These are phyloP conservation scores for Brachionus rubens DNA, from an alignment of 1,140 invertebrate genomes.

Conservation along the genomic window DNA sequence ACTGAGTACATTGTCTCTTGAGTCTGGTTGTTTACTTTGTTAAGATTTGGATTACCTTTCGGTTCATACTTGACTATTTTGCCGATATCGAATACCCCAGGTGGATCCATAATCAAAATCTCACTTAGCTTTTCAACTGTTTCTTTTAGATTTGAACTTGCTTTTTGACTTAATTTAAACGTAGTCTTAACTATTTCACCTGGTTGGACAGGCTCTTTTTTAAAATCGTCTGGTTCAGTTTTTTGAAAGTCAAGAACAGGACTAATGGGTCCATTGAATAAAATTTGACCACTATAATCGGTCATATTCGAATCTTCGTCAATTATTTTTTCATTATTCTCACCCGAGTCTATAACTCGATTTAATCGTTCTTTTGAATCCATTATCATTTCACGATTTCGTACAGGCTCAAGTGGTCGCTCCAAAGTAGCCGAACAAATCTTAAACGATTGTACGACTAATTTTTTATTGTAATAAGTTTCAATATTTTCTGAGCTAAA, in stretches of 20 bases:
- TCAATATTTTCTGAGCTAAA: not conserved
- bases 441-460: not conserved
- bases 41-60: not conserved
- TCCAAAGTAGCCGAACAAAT: not conserved
- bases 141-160: not conserved
- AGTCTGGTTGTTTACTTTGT: not conserved
- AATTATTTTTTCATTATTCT: not conserved
- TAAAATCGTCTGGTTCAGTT: not conserved
- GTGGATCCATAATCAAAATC: conserved; percentile 5
- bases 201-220: not conserved
- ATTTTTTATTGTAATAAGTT: not conserved
- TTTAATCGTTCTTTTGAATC: not conserved
- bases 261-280: not conserved
- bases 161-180: conserved; percentile 14
- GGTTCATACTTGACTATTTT: conserved; percentile 15
- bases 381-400: not conserved
- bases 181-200: not conserved
- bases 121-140: conserved; percentile 19
- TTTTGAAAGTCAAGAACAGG: not conserved
- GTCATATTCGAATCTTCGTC: conserved; percentile 28
- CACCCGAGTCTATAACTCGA: not conserved
- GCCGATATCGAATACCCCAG: not conserved
- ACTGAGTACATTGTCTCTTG: not conserved
- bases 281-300: conserved; percentile 6
- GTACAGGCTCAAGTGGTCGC: not conserved